Conservation (phyloP, 2,888 invertebrate genomes). For the Ariolimax columbianus region DNA sequence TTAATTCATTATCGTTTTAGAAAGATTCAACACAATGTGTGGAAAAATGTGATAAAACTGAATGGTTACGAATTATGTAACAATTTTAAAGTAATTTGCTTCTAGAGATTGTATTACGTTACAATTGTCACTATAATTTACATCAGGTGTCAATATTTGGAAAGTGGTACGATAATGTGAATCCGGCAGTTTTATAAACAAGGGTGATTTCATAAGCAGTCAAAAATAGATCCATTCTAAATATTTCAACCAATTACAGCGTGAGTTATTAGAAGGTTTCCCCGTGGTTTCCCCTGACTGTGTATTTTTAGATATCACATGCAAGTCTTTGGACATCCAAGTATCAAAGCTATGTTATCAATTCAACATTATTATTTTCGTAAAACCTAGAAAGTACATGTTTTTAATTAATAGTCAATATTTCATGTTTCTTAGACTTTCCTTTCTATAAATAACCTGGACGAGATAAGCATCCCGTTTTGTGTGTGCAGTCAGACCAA, state of each 20-base stretch:
- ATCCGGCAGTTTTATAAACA: not conserved
- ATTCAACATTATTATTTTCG: too few species aligned
- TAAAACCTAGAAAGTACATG: too few species aligned
- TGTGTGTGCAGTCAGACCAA: too few species aligned
- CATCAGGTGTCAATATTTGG: not conserved
- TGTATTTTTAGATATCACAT: not conserved
- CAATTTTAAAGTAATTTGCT: not conserved
- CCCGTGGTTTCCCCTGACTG: too few species aligned
- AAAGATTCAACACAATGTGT: not conserved
- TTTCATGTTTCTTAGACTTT: too few species aligned
- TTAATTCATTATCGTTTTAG: too few species aligned
- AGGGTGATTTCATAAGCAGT: not conserved
- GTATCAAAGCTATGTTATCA: too few species aligned
- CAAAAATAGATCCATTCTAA: not conserved
- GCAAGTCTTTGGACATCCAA: too few species aligned
- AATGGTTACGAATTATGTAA: not conserved
- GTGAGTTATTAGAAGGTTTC: not conserved
- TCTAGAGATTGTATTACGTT: too few species aligned
- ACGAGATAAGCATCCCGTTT: too few species aligned
- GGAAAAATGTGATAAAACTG: not conserved
- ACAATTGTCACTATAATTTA: not conserved
- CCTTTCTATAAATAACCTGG: too few species aligned
- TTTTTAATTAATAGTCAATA: too few species aligned
- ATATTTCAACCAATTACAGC: slow-evolving; percentile 7
- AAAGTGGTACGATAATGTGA: not conserved